phyloP scores from a whole-genome alignment of 2,113 vertebrate species.

The Gallinago paraguaiae region DNA sequence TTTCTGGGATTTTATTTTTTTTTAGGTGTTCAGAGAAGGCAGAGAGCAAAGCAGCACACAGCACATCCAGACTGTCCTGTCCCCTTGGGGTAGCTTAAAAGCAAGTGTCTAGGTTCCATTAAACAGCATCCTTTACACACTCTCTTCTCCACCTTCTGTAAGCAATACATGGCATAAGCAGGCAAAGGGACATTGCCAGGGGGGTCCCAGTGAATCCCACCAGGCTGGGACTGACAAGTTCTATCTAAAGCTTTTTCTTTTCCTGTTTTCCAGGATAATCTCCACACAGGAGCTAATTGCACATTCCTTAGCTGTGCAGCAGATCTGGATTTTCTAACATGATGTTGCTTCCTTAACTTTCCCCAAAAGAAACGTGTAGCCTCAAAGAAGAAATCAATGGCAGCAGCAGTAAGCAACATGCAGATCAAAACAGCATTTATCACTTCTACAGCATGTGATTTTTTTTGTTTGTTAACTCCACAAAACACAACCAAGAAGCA shows the following conservation, averaged over 20 bases:
- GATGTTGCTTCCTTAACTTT: background rate
- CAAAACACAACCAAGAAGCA: background rate
- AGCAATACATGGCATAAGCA: fast-evolving
- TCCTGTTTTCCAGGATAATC: background rate
- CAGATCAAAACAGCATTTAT: background rate
- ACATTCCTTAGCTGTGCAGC: background rate
- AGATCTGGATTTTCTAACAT: background rate
- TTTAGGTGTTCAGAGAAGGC: background rate
- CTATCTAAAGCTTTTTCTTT: background rate
- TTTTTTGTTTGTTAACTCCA: background rate
- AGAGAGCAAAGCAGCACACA: background rate
- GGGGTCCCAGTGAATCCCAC: background rate
- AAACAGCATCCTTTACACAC: background rate
- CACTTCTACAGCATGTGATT: background rate
- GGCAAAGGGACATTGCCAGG: background rate
- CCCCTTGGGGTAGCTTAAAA: background rate
- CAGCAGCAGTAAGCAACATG: background rate
- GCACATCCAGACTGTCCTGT: background rate
- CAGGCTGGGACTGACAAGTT: background rate
- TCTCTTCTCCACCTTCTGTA: background rate
- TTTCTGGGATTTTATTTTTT: background rate
- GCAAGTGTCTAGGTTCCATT: background rate
- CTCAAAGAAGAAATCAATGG: background rate
- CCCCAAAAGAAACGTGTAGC: fast-evolving
- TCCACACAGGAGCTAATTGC: background rate